Conservation (phyloP, 2,113 vertebrate genomes). For the Anser cygnoides region DNA sequence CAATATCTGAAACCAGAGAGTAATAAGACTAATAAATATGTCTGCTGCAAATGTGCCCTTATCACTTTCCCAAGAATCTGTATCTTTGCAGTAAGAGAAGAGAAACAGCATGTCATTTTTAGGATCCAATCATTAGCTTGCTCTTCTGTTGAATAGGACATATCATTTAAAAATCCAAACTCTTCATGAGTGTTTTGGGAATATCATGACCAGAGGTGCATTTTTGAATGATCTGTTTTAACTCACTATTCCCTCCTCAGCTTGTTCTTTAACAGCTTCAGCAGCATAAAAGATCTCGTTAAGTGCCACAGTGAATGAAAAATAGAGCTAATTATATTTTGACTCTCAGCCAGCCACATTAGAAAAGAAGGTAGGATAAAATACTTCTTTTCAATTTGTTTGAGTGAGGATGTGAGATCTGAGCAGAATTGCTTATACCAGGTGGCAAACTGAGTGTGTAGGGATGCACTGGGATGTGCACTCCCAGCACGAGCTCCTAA, state of each 20-base stretch:
- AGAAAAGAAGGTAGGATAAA: not conserved
- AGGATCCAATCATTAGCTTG: not conserved
- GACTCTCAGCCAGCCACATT: not conserved
- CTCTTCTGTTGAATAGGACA: not conserved
- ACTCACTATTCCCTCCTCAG: not conserved
- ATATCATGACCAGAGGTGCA: not conserved
- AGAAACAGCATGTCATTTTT: not conserved
- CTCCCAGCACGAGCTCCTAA: not conserved
- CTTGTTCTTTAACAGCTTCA: not conserved
- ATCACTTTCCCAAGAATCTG: not conserved
- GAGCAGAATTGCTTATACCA: not conserved
- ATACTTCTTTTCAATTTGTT: not conserved
- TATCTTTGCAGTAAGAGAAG: not conserved
- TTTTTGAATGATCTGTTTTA: not conserved
- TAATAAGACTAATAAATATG: not conserved
- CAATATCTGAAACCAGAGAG: not conserved
- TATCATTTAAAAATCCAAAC: not conserved
- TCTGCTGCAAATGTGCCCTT: not conserved
- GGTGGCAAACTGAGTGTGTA: not conserved
- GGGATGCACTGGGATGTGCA: not conserved
- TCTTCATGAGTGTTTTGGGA: not conserved
- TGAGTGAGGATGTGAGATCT: not conserved
- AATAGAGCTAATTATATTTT: not conserved
- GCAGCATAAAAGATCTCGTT: not conserved
- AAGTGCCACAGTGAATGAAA: not conserved